Conservation (phyloP, 2,113 vertebrate species). For the Paraplagusia blochii region DNA sequence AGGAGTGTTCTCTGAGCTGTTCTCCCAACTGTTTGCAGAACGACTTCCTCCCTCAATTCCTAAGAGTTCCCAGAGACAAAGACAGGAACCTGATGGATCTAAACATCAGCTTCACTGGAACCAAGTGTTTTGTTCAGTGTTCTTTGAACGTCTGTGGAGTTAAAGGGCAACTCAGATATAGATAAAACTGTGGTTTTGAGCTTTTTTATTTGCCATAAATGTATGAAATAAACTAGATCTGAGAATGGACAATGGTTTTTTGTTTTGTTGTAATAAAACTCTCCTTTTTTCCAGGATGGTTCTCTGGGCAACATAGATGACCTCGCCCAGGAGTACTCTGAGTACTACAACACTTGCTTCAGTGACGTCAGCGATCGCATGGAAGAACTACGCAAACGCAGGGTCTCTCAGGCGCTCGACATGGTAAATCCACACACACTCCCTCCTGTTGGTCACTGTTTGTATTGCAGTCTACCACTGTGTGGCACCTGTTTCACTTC, state of each 20-base stretch:
- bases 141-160: constrained; percentile 40
- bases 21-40: constrained; percentile 37
- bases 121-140: constrained; percentile 55
- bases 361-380: constrained; percentile 92
- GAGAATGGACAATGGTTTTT: too few species aligned
- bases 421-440: constrained; percentile 72
- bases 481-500: too few species aligned
- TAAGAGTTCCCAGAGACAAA: constrained; percentile 58
- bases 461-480: neutral
- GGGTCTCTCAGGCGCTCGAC: constrained; percentile 91
- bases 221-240: too few species aligned
- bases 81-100: constrained; percentile 57
- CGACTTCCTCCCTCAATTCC: constrained; percentile 44
- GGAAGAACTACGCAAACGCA: constrained; percentile 93
- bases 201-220: constrained; percentile 8
- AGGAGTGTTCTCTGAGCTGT: constrained; percentile 18
- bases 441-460: neutral
- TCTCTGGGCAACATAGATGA: constrained; percentile 97
- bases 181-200: constrained; percentile 19
- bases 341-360: constrained; percentile 96
- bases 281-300: constrained; percentile 81
- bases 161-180: constrained; percentile 55
- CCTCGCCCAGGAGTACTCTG: constrained; percentile 93
- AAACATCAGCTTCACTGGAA: constrained; percentile 50
- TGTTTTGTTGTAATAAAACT: too few species aligned